Conservation (phyloP, 2,113 vertebrate species). For the Daboia siamensis region DNA sequence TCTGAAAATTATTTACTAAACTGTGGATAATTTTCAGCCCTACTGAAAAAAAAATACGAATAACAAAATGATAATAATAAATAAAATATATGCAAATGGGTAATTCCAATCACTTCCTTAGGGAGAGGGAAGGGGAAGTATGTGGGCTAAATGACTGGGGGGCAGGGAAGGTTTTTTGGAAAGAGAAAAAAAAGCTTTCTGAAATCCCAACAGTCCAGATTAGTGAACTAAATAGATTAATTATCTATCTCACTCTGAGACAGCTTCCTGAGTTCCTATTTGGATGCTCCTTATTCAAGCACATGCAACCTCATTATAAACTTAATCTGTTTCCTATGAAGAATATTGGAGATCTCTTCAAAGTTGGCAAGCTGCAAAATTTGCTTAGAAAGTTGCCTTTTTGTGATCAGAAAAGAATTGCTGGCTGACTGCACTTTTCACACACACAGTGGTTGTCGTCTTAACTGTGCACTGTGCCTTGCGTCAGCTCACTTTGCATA, state of each 20-base stretch:
- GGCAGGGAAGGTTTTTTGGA: not conserved
- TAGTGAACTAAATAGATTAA: not conserved
- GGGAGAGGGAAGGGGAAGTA: not conserved
- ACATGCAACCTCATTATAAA: not conserved
- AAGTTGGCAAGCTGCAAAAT: rapidly evolving
- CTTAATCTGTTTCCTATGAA: not conserved
- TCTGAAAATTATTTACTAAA: not conserved
- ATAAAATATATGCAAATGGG: not conserved
- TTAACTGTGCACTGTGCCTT: slow-evolving; percentile 33
- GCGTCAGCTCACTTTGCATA: slow-evolving; percentile 33
- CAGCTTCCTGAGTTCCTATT: not conserved
- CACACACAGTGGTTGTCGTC: slow-evolving; percentile 4
- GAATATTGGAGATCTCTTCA: not conserved
- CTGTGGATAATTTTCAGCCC: not conserved
- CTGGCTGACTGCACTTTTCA: not conserved
- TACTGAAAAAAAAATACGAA: not conserved
- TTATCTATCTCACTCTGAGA: not conserved
- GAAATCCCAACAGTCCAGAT: not conserved
- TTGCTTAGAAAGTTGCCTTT: slow-evolving; percentile 10
- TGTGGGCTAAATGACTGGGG: not conserved
- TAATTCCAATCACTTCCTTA: not conserved
- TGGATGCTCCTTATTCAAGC: not conserved
- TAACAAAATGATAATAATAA: not conserved
- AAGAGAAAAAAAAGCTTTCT: not conserved
- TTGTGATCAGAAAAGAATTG: not conserved